phyloP scores from a whole-genome alignment of 2,888 invertebrate species.

The Thereva nobilitata region DNA sequence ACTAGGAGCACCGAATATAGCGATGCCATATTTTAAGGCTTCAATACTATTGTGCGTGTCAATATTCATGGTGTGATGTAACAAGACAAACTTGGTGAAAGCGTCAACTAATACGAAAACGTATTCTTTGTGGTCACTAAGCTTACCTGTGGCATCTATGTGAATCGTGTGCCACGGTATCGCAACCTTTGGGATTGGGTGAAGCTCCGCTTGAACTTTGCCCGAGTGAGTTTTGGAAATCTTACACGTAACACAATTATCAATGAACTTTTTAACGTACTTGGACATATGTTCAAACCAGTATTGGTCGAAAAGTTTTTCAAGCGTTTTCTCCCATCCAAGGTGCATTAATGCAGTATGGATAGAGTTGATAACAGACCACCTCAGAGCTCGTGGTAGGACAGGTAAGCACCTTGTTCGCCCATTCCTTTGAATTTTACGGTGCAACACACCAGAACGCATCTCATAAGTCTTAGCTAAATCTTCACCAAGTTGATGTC shows the following conservation, averaged over 20 bases:
- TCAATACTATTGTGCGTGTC: neutral
- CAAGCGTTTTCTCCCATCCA: slow-evolving; percentile 43
- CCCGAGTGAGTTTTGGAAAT: slow-evolving; percentile 35
- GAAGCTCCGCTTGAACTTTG: slow-evolving; percentile 47
- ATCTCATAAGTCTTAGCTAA: too few relatives aligned
- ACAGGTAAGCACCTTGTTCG: too few relatives aligned
- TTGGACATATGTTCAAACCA: slow-evolving; percentile 53
- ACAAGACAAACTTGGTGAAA: slow-evolving; percentile 14
- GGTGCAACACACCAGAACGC: too few relatives aligned
- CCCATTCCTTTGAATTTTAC: too few relatives aligned
- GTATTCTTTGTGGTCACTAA: neutral
- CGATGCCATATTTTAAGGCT: neutral
- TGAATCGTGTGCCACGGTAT: slow-evolving; percentile 5
- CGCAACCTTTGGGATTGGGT: slow-evolving; percentile 5
- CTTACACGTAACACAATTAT: slow-evolving; percentile 4
- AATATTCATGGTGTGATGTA: slow-evolving; percentile 3
- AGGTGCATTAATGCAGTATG: slow-evolving; percentile 28
- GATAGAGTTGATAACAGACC: too few relatives aligned
- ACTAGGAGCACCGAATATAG: neutral
- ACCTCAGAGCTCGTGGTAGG: too few relatives aligned
- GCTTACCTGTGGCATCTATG: neutral
- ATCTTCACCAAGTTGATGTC: neutral
- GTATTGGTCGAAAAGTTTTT: slow-evolving; percentile 48
- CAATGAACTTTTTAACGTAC: slow-evolving; percentile 51
- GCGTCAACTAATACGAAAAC: neutral